These are phyloP conservation scores for Cyclargus thomasi DNA, from an alignment of 1,140 invertebrate species.

Conservation along the genomic window DNA sequence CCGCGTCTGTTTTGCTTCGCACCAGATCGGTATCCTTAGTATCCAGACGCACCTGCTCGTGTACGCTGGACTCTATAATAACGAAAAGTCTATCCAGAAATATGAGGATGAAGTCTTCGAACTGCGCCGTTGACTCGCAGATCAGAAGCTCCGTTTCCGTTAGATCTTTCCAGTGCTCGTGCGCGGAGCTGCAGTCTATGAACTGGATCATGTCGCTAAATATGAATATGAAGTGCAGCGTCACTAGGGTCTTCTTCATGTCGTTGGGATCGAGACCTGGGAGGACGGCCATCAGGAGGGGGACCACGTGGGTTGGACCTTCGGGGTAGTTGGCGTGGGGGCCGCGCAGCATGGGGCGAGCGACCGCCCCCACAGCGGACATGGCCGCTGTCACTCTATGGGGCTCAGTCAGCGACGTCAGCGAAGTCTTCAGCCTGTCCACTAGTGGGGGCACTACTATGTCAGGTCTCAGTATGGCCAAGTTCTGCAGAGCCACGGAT, in stretches of 20 bases:
- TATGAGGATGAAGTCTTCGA: slow-evolving; percentile 90
- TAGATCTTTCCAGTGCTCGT: slow-evolving; percentile 79
- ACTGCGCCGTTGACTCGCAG: slow-evolving; percentile 86
- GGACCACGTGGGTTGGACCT: slow-evolving; percentile 87
- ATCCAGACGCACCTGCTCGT: slow-evolving; percentile 81
- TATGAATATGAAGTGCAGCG: slow-evolving; percentile 86
- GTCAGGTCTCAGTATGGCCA: slow-evolving; percentile 87
- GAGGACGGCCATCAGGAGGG: slow-evolving; percentile 85
- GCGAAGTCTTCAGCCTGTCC: slow-evolving; percentile 84
- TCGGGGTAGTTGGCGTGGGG: slow-evolving; percentile 80
- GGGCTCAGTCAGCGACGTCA: slow-evolving; percentile 92
- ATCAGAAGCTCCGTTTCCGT: slow-evolving; percentile 86
- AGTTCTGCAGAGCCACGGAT: slow-evolving; percentile 81
- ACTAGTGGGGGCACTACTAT: slow-evolving; percentile 89
- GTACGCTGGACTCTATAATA: slow-evolving; percentile 83
- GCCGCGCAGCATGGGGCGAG: slow-evolving; percentile 81
- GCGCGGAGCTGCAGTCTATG: slow-evolving; percentile 88
- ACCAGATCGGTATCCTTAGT: slow-evolving; percentile 76
- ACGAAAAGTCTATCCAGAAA: slow-evolving; percentile 87
- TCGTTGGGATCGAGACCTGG: slow-evolving; percentile 96
- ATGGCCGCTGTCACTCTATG: slow-evolving; percentile 89
- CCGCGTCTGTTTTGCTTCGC: slow-evolving; percentile 82
- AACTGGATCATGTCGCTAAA: slow-evolving; percentile 86
- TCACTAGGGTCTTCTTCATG: slow-evolving; percentile 86
- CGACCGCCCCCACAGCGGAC: slow-evolving; percentile 83